Conservation (phyloP, 1,140 invertebrate species). For the Oreohelix idahoensis region DNA sequence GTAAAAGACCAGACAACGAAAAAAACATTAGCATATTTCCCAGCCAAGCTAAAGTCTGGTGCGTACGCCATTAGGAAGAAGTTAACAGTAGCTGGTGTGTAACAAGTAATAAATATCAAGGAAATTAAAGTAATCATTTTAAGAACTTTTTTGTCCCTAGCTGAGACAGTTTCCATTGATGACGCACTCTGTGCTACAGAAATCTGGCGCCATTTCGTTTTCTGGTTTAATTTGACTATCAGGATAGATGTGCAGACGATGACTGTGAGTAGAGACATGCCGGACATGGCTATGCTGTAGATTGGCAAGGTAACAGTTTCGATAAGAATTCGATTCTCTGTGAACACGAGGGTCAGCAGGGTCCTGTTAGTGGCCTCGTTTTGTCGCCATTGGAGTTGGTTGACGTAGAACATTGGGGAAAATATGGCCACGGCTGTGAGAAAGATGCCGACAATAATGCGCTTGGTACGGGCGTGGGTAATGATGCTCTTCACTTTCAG, state of each 20-base stretch:
- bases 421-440: neutral
- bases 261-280: neutral
- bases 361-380: neutral
- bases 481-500: conserved; percentile 10
- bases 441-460: neutral
- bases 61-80: neutral
- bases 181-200: neutral
- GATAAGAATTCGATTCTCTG: neutral
- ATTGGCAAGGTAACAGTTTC: neutral
- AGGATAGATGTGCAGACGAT: neutral
- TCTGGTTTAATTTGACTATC: neutral
- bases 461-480: neutral
- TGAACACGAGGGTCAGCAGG: neutral
- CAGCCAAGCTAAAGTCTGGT: neutral
- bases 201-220: conserved; percentile 3
- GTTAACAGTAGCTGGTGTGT: neutral
- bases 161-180: neutral
- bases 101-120: neutral
- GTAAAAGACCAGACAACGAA: neutral
- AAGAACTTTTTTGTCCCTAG: neutral
- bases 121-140: conserved; percentile 14
- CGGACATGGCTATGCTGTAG: neutral
- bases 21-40: conserved; percentile 7
- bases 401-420: neutral
- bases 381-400: neutral